Conservation (phyloP, 2,797 vertebrate genomes). For the Emys orbicularis region DNA sequence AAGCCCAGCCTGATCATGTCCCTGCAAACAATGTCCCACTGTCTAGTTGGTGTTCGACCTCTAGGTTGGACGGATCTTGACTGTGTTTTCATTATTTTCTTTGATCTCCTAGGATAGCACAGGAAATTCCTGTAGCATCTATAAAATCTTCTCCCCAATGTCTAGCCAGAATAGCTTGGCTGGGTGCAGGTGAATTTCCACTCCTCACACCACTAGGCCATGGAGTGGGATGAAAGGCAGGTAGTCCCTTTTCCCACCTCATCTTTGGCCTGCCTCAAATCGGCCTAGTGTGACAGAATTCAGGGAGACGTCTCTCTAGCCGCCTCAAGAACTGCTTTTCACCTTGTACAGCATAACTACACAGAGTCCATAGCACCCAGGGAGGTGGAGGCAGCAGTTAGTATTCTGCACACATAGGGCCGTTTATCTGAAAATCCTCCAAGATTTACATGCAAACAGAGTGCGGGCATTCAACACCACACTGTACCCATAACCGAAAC, state of each 20-base stretch:
- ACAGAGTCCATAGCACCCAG: not conserved
- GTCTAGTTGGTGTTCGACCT: too few species aligned
- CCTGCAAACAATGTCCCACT: too few species aligned
- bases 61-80: too few species aligned
- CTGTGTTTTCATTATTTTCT: too few species aligned
- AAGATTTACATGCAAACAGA: not conserved
- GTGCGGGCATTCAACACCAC: fast-evolving
- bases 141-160: not conserved
- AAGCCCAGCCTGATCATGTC: too few species aligned
- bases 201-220: not conserved
- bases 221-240: not conserved
- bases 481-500: not conserved
- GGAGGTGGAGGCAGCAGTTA: not conserved
- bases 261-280: not conserved
- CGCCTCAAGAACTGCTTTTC: not conserved
- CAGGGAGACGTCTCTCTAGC: not conserved
- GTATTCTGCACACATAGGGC: too few species aligned
- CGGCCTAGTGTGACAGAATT: fast-evolving
- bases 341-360: not conserved
- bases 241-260: not conserved
- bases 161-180: not conserved
- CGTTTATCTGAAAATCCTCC: not conserved
- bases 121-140: not conserved
- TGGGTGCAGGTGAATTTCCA: not conserved
- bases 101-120: too few species aligned